Evolutionary conservation across 2,113 vertebrate species (phyloP), one percentile per base, ranked within the genome.

Genomic region (Copsychus sechellarum): DNA sequence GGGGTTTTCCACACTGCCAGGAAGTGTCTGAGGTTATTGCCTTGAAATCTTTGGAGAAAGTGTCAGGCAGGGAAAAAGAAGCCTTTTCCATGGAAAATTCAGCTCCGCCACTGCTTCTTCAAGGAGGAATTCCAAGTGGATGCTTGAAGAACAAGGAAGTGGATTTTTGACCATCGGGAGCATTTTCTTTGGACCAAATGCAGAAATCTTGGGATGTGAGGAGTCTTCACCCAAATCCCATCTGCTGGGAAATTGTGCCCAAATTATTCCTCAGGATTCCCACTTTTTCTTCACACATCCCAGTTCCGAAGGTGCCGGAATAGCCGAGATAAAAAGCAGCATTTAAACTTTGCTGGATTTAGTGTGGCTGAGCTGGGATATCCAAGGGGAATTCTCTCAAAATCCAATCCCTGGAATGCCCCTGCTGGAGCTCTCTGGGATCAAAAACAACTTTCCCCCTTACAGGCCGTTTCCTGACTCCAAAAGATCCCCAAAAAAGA

Each of bases 271-370:
- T 50, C 45, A 14, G 18, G 6, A 69, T 78, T 61, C 45, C 23
- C 38, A 14, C 3, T 24, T 48, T 40, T 62, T 83, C 38, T 48
- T 20, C 1, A 3, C 6, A 3, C 1, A 0, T 50, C 11, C 21
- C 0, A 0, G 4, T 47, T 60, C 34, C 1, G 0, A 56, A 56
- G 48, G 14, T 9, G 0, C 25, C 1, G 0, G 47, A 29, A 72
- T 57, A 16, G 8, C 1, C 0, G 43, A 53, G 25, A n/a, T 6
- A 36, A 80, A 91, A 60, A 1, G 1, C 11, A 28, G 28, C 31
- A 5, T n/a, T 78, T 60, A 58, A 78, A 66, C 78, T 12, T 53
- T 21, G 15, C 42, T 8, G 43, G 60, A 38, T 45, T 28, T 29
- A 86, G 8, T 5, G 22, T 24, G 61, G 62, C 80, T 16, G 47